These are phyloP conservation scores for Lerista edwardsae DNA, from an alignment of 2,797 vertebrate genomes.

Conservation along the genomic window DNA sequence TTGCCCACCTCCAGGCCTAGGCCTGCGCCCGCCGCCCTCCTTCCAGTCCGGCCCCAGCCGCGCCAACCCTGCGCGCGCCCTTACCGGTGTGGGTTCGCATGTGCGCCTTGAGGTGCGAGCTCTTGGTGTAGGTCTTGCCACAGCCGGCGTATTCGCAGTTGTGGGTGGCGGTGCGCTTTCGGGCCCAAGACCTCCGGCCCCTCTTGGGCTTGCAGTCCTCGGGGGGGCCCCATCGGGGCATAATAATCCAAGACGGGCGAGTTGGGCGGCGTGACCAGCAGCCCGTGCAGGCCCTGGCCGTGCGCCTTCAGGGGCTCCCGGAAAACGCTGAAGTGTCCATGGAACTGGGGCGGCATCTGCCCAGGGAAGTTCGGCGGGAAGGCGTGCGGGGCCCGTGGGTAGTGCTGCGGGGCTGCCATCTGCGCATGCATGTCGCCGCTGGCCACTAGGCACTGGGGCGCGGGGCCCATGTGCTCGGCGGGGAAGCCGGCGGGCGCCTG, in stretches of 20 bases:
- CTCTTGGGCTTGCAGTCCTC: constrained; percentile 84
- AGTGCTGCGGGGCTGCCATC: constrained; percentile 39
- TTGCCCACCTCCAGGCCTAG: neutral
- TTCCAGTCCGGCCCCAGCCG: neutral
- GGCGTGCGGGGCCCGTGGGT: constrained; percentile 57
- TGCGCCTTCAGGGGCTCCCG: constrained; percentile 77
- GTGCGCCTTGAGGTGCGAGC: constrained; percentile 93
- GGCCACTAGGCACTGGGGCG: constrained; percentile 51
- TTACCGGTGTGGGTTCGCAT: constrained; percentile 93
- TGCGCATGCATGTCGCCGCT: constrained; percentile 50
- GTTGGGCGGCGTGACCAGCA: constrained; percentile 88
- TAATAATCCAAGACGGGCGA: constrained; percentile 87
- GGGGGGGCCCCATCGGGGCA: constrained; percentile 51
- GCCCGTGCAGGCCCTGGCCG: constrained; percentile 78
- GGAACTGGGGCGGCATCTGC: constrained; percentile 77
- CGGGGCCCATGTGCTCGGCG: constrained; percentile 53
- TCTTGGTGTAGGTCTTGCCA: constrained; percentile 94
- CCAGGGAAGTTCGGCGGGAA: constrained; percentile 67
- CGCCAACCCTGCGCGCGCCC: too few species aligned
- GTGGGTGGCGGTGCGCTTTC: constrained; percentile 91
- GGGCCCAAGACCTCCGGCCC: constrained; percentile 88
- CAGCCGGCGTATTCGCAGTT: constrained; percentile 92
- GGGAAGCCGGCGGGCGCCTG: constrained; percentile 50
- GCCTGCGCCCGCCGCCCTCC: rapidly evolving
- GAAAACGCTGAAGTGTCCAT: constrained; percentile 84